Evolutionary conservation across 2,797 vertebrate species (phyloP).

Genomic region (Crypturellus tataupa): DNA sequence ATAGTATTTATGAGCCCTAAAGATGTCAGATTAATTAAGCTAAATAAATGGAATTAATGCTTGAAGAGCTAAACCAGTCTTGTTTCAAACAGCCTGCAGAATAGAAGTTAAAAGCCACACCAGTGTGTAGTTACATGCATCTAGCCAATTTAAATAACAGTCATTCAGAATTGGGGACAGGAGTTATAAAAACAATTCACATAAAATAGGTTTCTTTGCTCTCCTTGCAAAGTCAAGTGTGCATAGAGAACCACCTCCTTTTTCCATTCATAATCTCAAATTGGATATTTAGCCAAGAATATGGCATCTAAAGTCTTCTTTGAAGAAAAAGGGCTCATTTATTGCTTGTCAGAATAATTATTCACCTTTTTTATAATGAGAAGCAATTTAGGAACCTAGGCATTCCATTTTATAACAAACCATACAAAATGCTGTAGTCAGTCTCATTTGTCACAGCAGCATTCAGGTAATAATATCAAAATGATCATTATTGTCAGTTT

Average conservation of each 20-base stretch:
- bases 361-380: neutral
- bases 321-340: neutral
- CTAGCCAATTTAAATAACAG: neutral
- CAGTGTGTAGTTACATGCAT: fast-evolving
- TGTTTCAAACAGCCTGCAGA: neutral
- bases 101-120: neutral
- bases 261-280: neutral
- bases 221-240: no score
- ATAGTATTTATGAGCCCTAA: neutral
- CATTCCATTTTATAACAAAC: neutral
- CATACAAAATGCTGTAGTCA: neutral
- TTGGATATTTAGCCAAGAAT: neutral
- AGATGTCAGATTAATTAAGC: neutral
- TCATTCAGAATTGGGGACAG: neutral
- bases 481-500: neutral
- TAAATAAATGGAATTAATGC: neutral
- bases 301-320: neutral
- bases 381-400: neutral
- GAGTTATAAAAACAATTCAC: neutral
- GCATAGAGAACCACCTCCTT: neutral
- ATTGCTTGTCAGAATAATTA: neutral
- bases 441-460: neutral
- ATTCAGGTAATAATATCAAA: neutral
- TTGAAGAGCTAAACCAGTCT: neutral
- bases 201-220: neutral